Conservation (phyloP, 2,113 vertebrate genomes). For the Pseudopipra pipra region DNA sequence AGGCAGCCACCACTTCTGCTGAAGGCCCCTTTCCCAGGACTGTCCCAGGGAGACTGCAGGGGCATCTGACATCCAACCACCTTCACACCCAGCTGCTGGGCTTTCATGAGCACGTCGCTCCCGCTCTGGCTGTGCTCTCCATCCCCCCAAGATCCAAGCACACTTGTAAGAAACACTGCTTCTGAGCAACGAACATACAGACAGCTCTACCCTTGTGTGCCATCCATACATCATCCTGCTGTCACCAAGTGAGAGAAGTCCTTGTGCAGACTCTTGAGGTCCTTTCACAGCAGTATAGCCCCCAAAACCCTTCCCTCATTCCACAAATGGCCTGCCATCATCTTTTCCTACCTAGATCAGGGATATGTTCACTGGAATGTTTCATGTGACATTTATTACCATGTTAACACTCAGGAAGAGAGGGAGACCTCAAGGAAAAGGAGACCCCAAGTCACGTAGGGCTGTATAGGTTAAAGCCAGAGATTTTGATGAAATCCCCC, state of each 20-base stretch:
- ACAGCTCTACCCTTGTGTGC: background rate
- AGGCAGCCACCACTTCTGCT: background rate
- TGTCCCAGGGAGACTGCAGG: background rate
- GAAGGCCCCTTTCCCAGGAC: background rate
- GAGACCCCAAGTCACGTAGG: background rate
- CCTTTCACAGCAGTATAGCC: background rate
- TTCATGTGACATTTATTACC: conserved; percentile 11
- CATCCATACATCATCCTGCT: background rate
- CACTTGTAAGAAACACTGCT: rapidly evolving
- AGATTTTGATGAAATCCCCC: conserved; percentile 25
- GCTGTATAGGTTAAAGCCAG: conserved; percentile 9
- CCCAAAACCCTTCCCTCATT: background rate
- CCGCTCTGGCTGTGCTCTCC: background rate
- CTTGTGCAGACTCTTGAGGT: background rate
- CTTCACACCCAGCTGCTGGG: background rate
- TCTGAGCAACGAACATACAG: background rate
- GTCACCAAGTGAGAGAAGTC: background rate
- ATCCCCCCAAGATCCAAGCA: background rate
- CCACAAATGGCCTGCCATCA: background rate
- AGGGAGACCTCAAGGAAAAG: background rate
- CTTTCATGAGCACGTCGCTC: background rate
- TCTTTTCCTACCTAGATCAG: background rate
- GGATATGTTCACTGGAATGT: background rate
- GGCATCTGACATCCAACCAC: background rate
- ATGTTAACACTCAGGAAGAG: background rate